Evolutionary conservation across 2,797 vertebrate species (phyloP).

Genomic region (Bufotes viridis): DNA sequence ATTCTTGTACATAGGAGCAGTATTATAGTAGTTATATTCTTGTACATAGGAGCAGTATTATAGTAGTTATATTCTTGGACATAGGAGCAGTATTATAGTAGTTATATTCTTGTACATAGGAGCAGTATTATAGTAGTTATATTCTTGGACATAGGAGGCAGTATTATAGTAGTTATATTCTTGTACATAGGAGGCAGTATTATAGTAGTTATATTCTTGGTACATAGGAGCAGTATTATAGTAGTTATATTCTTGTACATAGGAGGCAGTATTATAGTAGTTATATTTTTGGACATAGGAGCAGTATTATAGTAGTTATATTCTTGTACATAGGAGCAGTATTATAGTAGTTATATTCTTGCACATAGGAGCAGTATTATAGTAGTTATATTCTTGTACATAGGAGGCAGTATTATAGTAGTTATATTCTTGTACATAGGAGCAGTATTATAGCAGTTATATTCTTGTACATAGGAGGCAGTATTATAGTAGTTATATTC

Average conservation of each 20-base stretch:
- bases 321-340: no score
- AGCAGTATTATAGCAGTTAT: slow-evolving; percentile 2
- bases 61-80: background rate
- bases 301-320: no score
- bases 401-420: background rate
- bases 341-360: no score
- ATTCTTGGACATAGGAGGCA: background rate
- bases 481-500: no score
- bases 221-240: no score
- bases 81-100: background rate
- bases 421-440: background rate
- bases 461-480: no score
- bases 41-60: background rate
- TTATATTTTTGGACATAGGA: no score
- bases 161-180: background rate
- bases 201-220: no score
- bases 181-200: no score
- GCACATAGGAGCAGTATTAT: no score
- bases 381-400: background rate
- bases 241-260: no score
- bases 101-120: slow-evolving; percentile 2
- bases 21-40: slow-evolving; percentile 8
- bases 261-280: no score
- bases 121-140: slow-evolving; percentile 1
- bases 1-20: background rate